phyloP scores from a whole-genome alignment of 2,797 vertebrate genomes.

The Hoplostethus atlanticus region DNA sequence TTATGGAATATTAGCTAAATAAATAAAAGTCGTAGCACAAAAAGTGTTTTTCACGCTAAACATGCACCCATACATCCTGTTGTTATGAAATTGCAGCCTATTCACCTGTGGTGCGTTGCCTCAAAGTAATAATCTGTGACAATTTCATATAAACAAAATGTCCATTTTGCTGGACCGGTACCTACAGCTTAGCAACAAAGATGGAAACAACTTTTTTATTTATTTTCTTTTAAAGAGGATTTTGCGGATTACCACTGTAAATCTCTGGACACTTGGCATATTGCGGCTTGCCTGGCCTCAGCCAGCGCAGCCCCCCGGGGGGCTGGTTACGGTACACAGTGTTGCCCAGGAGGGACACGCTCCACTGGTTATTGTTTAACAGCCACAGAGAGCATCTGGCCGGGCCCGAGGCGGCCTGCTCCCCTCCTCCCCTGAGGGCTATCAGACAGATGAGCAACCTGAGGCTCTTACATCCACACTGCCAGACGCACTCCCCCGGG shows the following conservation, averaged over 20 bases:
- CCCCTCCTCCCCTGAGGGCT: constrained; percentile 54
- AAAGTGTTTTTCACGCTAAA: too few relatives aligned
- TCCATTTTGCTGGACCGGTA: too few relatives aligned
- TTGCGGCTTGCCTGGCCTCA: constrained; percentile 36
- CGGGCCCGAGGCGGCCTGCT: constrained; percentile 32
- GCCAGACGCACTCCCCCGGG: constrained; percentile 42
- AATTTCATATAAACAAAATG: too few relatives aligned
- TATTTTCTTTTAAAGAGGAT: not conserved
- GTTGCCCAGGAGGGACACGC: constrained; percentile 54
- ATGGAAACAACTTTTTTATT: too few relatives aligned
- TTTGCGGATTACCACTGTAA: constrained; percentile 19
- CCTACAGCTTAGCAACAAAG: too few relatives aligned
- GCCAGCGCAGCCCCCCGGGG: constrained; percentile 25
- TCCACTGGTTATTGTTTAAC: constrained; percentile 73
- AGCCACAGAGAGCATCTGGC: constrained; percentile 74
- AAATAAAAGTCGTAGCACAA: too few relatives aligned
- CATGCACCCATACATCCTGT: too few relatives aligned
- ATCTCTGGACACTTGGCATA: constrained; percentile 40
- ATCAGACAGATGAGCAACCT: constrained; percentile 73
- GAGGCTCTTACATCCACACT: constrained; percentile 43
- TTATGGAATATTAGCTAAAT: too few relatives aligned
- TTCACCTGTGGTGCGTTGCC: too few relatives aligned
- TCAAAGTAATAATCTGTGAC: too few relatives aligned
- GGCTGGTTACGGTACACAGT: constrained; percentile 39
- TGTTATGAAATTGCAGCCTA: too few relatives aligned